phyloP scores from a whole-genome alignment of 2,888 invertebrate genomes.

The Micoletzkya japonica region DNA sequence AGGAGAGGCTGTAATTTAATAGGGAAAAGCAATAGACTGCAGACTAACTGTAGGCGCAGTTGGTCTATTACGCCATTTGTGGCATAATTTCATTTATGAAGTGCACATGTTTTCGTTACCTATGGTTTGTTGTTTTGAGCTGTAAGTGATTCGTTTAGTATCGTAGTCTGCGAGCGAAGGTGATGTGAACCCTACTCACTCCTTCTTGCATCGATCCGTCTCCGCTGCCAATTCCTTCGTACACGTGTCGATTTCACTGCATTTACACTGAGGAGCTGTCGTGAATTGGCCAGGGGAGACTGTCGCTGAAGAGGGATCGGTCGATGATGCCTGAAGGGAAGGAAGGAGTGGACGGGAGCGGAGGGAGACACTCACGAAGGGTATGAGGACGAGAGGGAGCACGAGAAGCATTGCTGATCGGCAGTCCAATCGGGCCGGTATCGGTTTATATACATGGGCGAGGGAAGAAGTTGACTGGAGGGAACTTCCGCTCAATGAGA shows the following conservation, averaged over 20 bases:
- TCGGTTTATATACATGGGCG: background rate
- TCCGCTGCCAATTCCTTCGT: constrained; percentile 5
- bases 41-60: too few relatives aligned
- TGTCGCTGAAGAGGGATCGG: background rate
- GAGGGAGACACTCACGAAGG: too few relatives aligned
- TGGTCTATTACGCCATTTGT: too few relatives aligned
- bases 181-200: constrained; percentile 1
- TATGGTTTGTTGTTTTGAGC: background rate
- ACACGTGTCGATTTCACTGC: constrained; percentile 16
- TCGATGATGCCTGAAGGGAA: constrained; percentile 3
- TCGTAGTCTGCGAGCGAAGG: background rate
- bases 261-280: constrained; percentile 34
- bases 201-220: constrained; percentile 26
- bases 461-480: background rate
- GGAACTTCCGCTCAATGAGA: background rate
- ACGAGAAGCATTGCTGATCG: constrained; percentile 15
- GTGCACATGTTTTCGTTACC: too few relatives aligned
- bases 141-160: background rate
- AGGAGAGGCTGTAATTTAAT: too few relatives aligned
- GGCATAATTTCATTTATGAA: too few relatives aligned
- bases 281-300: background rate
- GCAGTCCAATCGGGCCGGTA: background rate
- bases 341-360: constrained; percentile 9
- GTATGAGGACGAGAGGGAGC: background rate
- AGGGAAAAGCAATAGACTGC: too few relatives aligned